Percentiles rank a stretch among this genome's conserved stretches.
Evolutionary conservation across 2,888 invertebrate species (phyloP).

Genomic region (Drosophila recens): DNA sequence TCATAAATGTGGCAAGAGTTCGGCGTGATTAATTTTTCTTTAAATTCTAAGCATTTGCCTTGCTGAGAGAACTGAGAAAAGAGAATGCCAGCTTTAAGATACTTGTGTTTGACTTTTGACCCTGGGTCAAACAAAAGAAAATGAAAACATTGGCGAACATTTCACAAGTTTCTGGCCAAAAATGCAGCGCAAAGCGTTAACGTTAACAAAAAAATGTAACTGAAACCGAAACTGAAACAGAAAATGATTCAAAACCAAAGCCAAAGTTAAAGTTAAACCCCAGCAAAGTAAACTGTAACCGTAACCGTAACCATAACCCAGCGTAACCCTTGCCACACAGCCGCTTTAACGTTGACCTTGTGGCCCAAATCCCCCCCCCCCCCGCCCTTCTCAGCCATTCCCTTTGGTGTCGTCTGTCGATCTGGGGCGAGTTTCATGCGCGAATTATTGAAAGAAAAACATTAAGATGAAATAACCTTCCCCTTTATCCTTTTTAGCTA

Average conservation of each 20-base stretch:
- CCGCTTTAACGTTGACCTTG: conserved; percentile 39
- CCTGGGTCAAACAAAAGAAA: conserved; percentile 16
- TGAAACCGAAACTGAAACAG: conserved; percentile 1
- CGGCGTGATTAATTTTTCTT: background rate
- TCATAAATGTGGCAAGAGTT: background rate
- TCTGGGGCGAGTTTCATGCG: conserved; percentile 22
- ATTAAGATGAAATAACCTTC: conserved; percentile 54
- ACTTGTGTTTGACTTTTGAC: conserved; percentile 28
- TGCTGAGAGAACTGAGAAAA: background rate
- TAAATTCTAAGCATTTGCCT: background rate
- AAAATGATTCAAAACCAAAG: conserved; percentile 17
- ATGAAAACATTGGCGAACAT: conserved; percentile 28
- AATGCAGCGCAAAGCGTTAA: conserved; percentile 23
- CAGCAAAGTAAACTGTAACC: conserved; percentile 16
- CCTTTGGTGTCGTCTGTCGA: conserved; percentile 11
- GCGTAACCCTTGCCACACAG: conserved; percentile 33
- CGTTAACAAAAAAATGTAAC: conserved; percentile 2
- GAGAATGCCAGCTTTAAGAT: conserved; percentile 12
- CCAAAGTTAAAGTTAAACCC: conserved; percentile 11
- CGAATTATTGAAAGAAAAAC: conserved; percentile 75
- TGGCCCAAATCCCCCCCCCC: background rate
- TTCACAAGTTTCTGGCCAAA: conserved; percentile 26
- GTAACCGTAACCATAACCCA: conserved; percentile 24
- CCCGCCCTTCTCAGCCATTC: background rate
- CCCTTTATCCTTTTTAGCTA: background rate